Base-by-base conservation (phyloP, 2,113 vertebrate genomes). In the Hemibates koningsi region DNA sequence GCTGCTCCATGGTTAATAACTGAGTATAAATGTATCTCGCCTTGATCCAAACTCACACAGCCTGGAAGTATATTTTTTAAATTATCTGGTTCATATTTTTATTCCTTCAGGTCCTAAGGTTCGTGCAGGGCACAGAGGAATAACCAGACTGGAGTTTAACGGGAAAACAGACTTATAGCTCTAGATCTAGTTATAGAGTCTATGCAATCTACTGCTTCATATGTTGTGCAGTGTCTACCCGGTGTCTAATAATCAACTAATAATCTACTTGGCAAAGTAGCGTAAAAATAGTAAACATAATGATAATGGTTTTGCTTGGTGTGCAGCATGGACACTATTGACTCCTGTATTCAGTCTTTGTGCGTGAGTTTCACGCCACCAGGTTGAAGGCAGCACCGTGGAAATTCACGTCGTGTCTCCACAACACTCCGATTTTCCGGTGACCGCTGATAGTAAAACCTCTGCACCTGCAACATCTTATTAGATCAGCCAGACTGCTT, bases 351-450 rank as follows among this genome's bases (percentile, higher is more conserved):
- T 89, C 80, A 95, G 4, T 71, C 93, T 93, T 97, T 96, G 93
- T 93, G 29, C 59, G 11, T 68, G n/a, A 34, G 90, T 97, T 96
- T 97, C 97, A 97, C 93, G 96, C 95, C 96, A 92, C 73, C 88
- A 87, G 90, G 82, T 94, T 56, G 84, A 91, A 93, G 94, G 95
- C 94, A 94, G 95, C 91, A 96, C 96, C 96, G 96, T 97, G 96
- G 59, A 94, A 96, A 97, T 97, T 92, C 78, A 90, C 88, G 76
- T 63, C 93, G 86, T 96, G 95, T 96, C 86, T 73, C 87, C 94
- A 93, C 92, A 93, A 84, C 89, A 87, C 91, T 76, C 38, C 73
- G 81, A 96, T 96, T 96, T 96, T 95, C 94, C 93, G 95, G 92
- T 90, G 24, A 48, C 38, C 24, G 38, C 68, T 71, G 76, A 38